Percentiles rank a stretch among this genome's conserved stretches.
phyloP scores from a whole-genome alignment of 2,797 vertebrate species.

The Brachyrhaphis roseni region DNA sequence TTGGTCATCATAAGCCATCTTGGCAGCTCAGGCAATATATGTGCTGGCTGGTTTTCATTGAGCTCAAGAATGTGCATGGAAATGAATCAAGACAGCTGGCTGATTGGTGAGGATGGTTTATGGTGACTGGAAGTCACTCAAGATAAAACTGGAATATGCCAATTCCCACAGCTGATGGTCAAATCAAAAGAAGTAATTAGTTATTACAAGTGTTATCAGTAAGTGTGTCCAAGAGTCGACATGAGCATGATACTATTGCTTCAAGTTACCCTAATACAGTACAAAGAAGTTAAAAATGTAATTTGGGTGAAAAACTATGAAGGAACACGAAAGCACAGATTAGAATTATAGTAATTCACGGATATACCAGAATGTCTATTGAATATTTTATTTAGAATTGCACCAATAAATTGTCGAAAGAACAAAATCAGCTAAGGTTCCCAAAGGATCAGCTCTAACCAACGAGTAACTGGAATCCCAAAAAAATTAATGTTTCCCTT shows the following conservation, averaged over 20 bases:
- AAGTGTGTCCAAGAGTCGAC: not conserved
- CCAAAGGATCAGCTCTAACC: not conserved
- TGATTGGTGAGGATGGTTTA: conserved; percentile 1
- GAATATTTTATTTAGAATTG: not conserved
- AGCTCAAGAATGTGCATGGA: conserved; percentile 1
- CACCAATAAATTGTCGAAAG: not conserved
- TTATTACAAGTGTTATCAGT: not conserved
- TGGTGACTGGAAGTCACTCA: not conserved
- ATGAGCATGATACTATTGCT: not conserved
- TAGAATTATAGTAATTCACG: conserved; percentile 22
- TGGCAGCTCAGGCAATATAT: not conserved
- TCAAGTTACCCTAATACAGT: not conserved
- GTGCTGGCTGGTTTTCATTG: not conserved
- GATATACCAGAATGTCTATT: not conserved
- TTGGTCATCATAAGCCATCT: conserved; percentile 25
- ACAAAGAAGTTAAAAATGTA: not conserved
- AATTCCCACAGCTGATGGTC: not conserved
- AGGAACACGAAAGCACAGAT: conserved; percentile 4
- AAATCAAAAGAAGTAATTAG: not conserved
- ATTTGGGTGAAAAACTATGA: not conserved
- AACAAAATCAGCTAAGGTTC: not conserved
- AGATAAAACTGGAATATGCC: not conserved
- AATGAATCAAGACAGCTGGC: conserved; percentile 1
- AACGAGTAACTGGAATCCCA: not conserved
- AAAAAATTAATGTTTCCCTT: not conserved